phyloP scores from a whole-genome alignment of 2,113 vertebrate genomes.

The Himantopus leucocephalus region DNA sequence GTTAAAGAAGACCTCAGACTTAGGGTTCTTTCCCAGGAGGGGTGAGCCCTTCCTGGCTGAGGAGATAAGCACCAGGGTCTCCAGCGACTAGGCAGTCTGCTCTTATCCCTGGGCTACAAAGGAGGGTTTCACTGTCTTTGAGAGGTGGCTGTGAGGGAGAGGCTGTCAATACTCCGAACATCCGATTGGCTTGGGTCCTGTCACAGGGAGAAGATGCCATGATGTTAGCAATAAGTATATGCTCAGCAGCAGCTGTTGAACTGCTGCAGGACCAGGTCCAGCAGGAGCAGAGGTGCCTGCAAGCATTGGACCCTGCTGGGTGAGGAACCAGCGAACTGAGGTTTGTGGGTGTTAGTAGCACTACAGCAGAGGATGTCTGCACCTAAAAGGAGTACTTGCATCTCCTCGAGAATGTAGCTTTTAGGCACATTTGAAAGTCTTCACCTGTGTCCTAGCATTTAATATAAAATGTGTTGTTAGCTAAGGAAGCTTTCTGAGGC shows the following conservation, averaged over 20 bases:
- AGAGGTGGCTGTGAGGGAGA: not conserved
- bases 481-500: not conserved
- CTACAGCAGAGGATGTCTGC: no score
- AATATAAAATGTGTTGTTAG: not conserved
- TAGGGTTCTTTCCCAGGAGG: not conserved
- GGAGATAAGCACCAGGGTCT: not conserved
- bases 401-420: not conserved
- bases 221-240: not conserved
- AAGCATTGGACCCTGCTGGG: rapidly evolving
- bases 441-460: not conserved
- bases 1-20: not conserved
- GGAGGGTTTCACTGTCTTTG: not conserved
- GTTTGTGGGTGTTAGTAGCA: not conserved
- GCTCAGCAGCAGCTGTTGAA: not conserved
- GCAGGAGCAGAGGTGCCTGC: not conserved
- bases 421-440: not conserved
- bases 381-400: not conserved
- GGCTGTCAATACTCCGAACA: not conserved
- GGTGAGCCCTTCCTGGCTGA: not conserved
- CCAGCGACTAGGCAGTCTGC: not conserved
- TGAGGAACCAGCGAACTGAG: rapidly evolving
- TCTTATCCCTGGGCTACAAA: not conserved
- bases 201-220: not conserved
- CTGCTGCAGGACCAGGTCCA: not conserved
- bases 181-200: not conserved